phyloP scores from a whole-genome alignment of 2,113 vertebrate genomes.

The Cryptomyrus ogoouensis region DNA sequence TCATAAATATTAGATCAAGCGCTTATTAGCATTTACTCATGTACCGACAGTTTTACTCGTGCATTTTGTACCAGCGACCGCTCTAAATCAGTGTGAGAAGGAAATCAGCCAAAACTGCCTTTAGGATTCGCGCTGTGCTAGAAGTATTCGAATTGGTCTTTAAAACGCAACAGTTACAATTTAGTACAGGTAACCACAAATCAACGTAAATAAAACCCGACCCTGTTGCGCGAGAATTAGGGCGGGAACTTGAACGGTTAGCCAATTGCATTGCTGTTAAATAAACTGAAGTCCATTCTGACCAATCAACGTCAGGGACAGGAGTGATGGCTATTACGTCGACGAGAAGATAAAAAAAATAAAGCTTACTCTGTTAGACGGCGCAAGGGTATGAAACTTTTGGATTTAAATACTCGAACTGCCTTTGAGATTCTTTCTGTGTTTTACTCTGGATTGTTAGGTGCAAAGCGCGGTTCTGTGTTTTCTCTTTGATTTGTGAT shows the following conservation, averaged over 20 bases:
- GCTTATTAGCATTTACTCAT: not conserved
- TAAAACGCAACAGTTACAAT: not conserved
- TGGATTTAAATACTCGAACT: constrained; percentile 3
- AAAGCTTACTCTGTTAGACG: not conserved
- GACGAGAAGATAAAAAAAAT: not conserved
- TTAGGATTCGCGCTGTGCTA: not conserved
- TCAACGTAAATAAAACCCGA: not conserved
- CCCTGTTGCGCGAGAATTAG: not conserved
- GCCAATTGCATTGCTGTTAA: not conserved
- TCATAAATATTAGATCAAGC: not conserved
- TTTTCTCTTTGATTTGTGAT: not conserved
- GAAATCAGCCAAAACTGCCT: not conserved
- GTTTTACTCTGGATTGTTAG: not conserved
- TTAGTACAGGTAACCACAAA: not conserved
- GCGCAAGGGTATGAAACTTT: not conserved
- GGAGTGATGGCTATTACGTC: not conserved
- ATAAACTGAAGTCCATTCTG: not conserved
- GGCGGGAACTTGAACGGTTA: not conserved
- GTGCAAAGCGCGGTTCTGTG: not conserved
- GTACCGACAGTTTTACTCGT: not conserved
- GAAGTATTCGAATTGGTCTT: not conserved
- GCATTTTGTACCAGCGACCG: not conserved
- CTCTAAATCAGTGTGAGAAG: not conserved
- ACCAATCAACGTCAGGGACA: not conserved
- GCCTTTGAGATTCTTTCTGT: not conserved